Base-by-base conservation (phyloP, 2,113 vertebrate genomes). In the Zosterops borbonicus region DNA sequence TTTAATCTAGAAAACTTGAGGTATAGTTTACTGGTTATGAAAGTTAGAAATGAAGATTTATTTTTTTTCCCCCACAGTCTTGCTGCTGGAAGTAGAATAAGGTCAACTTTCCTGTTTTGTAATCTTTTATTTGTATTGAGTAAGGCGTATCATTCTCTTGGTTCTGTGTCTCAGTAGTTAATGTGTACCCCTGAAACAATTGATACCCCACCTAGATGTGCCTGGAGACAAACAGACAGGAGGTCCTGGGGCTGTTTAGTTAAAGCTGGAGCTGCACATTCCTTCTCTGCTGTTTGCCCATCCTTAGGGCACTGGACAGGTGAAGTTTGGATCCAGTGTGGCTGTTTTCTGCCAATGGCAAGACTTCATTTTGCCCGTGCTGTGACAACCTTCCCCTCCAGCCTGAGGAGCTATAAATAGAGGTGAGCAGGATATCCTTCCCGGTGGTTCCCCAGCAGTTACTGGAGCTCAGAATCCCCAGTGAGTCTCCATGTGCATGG, bases 321-420 rank as follows among this genome's bases (percentile, higher is more conserved):
- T 73, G 69, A 23, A 9, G 44, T 67, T 90, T 58, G 62, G 33
- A 41, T 83, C 23, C 42, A 8, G 35, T 19, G 3, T 35, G 82
- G 41, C 62, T 53, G 4, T 50, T 7, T 35, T 65, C 18, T 14
- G n/a, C 33, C 86, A 17, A 3, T 31, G 33, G 22, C 73, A 65
- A 17, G 50, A 9, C 42, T 63, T 62, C 2, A 20, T 67, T 90
- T 83, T 90, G 13, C n/a, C 6, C n/a, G 6, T 49, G 74, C 12
- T 47, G 3, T 47, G 87, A 14, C 42, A 67, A 0, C 63, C n/a
- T 83, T 92, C 74, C 58, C 77, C 69, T 83, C 62, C 63, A 31
- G 92, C 77, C 17, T 9, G 29, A 24, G n/a, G 27, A 59, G 55
- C 85, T 95, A 92, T 94, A 94, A 93, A 93, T 93, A 95, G 95